Evolutionary conservation across 2,113 vertebrate genomes (phyloP).

Genomic region (Pachypanchax playfairii): DNA sequence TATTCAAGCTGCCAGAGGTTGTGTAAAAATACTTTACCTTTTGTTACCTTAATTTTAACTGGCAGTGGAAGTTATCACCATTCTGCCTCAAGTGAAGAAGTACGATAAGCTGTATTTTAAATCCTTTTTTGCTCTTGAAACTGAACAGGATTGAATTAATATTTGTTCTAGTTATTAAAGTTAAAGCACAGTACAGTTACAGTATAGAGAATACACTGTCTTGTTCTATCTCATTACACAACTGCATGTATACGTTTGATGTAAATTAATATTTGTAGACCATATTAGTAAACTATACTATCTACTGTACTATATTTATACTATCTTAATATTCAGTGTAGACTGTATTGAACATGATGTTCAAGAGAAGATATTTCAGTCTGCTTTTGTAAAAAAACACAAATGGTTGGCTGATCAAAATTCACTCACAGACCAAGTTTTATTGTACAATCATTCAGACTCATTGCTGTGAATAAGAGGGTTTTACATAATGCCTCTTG

Average conservation of each 20-base stretch:
- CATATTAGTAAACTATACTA: too few species aligned
- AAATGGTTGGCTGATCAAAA: slow-evolving; percentile 46
- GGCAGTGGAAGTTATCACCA: slow-evolving; percentile 19
- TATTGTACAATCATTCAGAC: slow-evolving; percentile 49
- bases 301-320: too few species aligned
- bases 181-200: slow-evolving; percentile 7
- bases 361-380: slow-evolving; percentile 37
- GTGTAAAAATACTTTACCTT: slow-evolving; percentile 44
- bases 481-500: slow-evolving; percentile 58
- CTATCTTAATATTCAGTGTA: too few species aligned
- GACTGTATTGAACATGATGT: too few species aligned
- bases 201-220: slow-evolving; percentile 17
- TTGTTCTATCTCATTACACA: slow-evolving; percentile 9
- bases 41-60: slow-evolving; percentile 35
- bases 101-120: slow-evolving; percentile 56
- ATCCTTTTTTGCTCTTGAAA: slow-evolving; percentile 26
- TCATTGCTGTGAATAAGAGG: slow-evolving; percentile 54
- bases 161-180: slow-evolving; percentile 12
- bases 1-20: slow-evolving; percentile 40
- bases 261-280: too few species aligned
- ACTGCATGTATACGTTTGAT: too few species aligned
- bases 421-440: slow-evolving; percentile 22
- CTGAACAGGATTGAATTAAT: slow-evolving; percentile 24
- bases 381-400: slow-evolving; percentile 40
- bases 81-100: slow-evolving; percentile 1